phyloP scores from a whole-genome alignment of 2,113 vertebrate genomes.

The Ranitomeya variabilis region DNA sequence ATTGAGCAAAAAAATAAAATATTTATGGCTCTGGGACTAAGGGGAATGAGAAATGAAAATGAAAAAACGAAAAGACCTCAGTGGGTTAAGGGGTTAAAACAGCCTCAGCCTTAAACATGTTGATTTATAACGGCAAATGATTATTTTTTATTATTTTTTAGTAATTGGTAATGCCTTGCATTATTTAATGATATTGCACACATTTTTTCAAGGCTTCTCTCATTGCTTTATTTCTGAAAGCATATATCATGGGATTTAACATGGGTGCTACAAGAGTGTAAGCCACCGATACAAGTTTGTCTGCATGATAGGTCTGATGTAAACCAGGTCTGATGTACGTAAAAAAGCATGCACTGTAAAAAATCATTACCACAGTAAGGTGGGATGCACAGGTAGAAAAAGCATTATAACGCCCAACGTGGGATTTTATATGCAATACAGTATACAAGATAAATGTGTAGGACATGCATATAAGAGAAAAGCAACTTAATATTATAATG shows the following conservation, averaged over 20 bases:
- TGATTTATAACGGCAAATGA: no score
- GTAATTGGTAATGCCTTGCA: no score
- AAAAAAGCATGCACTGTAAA: slow-evolving; percentile 9
- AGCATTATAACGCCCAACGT: background rate
- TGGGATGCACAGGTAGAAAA: slow-evolving; percentile 39
- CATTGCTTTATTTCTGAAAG: slow-evolving; percentile 16
- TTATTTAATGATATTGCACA: background rate
- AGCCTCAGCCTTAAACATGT: no score
- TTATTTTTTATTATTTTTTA: no score
- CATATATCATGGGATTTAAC: slow-evolving; percentile 39
- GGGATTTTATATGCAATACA: background rate
- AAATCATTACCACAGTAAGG: slow-evolving; percentile 11
- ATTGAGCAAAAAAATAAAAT: no score
- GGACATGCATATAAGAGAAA: background rate
- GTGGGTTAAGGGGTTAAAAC: no score
- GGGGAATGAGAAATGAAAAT: no score
- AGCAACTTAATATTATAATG: slow-evolving; percentile 9
- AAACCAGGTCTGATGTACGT: background rate
- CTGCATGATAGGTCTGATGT: background rate
- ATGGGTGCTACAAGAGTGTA: background rate
- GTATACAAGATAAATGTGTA: background rate
- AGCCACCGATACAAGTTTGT: slow-evolving; percentile 15
- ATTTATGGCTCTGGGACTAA: no score
- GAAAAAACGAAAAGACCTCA: no score
- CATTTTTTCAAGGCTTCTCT: background rate